phyloP scores from a whole-genome alignment of 1,140 invertebrate genomes.

The Heliothis subflexa region DNA sequence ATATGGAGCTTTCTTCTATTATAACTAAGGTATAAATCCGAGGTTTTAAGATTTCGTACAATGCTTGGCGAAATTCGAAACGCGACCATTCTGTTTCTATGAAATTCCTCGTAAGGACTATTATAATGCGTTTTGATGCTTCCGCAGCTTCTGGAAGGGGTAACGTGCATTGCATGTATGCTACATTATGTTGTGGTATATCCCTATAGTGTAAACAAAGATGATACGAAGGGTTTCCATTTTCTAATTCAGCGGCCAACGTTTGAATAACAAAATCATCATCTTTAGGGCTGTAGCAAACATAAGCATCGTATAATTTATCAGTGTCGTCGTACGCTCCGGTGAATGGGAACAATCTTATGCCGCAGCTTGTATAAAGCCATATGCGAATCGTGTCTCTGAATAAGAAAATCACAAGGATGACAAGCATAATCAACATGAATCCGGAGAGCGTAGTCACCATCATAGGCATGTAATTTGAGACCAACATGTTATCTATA shows the following conservation, averaged over 20 bases:
- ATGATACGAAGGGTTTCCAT: conserved; percentile 91
- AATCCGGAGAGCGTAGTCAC: conserved; percentile 91
- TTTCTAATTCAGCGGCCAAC: conserved; percentile 94
- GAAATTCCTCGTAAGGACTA: conserved; percentile 94
- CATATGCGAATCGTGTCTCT: conserved; percentile 94
- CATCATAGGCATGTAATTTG: conserved; percentile 93
- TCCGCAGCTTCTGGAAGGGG: conserved; percentile 95
- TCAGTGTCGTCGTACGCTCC: conserved; percentile 91
- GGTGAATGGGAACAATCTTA: conserved; percentile 91
- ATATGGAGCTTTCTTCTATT: conserved; percentile 91
- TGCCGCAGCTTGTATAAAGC: conserved; percentile 95
- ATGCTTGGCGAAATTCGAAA: conserved; percentile 93
- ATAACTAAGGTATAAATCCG: conserved; percentile 94
- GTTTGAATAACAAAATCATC: conserved; percentile 95
- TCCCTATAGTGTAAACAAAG: conserved; percentile 96
- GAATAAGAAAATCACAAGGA: conserved; percentile 93
- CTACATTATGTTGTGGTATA: conserved; percentile 89
- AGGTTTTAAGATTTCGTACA: conserved; percentile 94
- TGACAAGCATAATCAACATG: conserved; percentile 90
- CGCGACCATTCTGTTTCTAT: conserved; percentile 95
- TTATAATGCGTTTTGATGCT: conserved; percentile 92
- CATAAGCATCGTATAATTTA: conserved; percentile 97
- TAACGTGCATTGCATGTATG: conserved; percentile 91
- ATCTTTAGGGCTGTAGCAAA: conserved; percentile 97
- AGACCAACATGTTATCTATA: conserved; percentile 93